Conservation (phyloP, 1,140 invertebrate genomes). For the Drosophila simulans region DNA sequence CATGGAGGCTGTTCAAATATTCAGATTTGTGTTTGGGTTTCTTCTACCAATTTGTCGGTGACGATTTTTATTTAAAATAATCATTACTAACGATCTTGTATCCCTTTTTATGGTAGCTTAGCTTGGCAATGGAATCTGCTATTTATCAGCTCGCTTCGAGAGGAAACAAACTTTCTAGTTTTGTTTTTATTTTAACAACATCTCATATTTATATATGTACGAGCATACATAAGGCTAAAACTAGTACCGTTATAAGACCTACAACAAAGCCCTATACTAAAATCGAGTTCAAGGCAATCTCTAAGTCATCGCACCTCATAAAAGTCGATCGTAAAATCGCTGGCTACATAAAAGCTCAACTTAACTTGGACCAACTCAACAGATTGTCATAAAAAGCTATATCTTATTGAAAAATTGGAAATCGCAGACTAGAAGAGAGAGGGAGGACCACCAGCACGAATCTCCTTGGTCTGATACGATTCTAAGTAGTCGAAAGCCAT, state of each 20-base stretch:
- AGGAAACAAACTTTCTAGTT: conserved; percentile 54
- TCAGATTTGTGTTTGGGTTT: background rate
- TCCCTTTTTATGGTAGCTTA: background rate
- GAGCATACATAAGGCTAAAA: conserved; percentile 40
- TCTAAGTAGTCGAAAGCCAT: conserved; percentile 71
- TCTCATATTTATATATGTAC: conserved; percentile 55
- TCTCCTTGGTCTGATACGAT: conserved; percentile 37
- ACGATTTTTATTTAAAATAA: background rate
- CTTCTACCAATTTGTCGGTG: conserved; percentile 18
- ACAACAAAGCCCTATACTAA: conserved; percentile 14
- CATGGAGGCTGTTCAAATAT: background rate
- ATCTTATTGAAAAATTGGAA: conserved; percentile 59
- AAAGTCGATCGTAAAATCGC: conserved; percentile 68
- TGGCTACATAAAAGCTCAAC: conserved; percentile 68
- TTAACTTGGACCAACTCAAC: conserved; percentile 18
- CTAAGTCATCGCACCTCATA: conserved; percentile 80
- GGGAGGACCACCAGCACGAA: conserved; percentile 60
- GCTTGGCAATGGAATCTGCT: background rate
- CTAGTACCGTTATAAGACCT: conserved; percentile 66
- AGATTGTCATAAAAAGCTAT: conserved; percentile 57
- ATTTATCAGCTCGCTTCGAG: background rate
- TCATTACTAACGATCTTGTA: background rate
- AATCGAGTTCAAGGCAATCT: conserved; percentile 79
- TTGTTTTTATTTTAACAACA: conserved; percentile 39
- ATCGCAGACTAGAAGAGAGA: conserved; percentile 14